These are phyloP conservation scores for Anableps anableps DNA, from an alignment of 2,797 vertebrate species.

Conservation along the genomic window DNA sequence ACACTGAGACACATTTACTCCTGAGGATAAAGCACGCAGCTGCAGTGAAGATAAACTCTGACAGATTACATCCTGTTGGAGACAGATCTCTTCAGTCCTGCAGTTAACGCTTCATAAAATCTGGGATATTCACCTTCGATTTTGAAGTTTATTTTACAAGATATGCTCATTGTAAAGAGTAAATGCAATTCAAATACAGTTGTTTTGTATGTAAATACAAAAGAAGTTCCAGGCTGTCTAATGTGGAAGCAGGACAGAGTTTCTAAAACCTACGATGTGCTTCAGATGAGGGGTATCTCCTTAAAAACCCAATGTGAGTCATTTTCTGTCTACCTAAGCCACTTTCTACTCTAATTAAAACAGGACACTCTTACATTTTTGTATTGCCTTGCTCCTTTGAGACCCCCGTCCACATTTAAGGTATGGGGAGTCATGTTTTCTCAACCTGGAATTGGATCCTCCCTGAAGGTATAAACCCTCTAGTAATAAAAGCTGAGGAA, in stretches of 20 bases:
- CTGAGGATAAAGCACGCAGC: constrained; percentile 43
- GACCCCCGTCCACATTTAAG: not conserved
- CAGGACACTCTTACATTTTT: not conserved
- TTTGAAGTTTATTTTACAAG: constrained; percentile 32
- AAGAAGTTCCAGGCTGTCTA: constrained; percentile 9
- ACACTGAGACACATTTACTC: constrained; percentile 34
- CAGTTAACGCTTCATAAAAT: constrained; percentile 78
- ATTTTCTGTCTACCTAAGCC: constrained; percentile 7
- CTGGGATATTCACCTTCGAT: constrained; percentile 32
- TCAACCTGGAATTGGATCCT: constrained; percentile 48
- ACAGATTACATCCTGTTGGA: constrained; percentile 77
- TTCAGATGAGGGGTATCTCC: not conserved
- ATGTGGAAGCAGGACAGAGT: constrained; percentile 1
- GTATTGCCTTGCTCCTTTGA: not conserved
- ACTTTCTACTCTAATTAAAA: constrained; percentile 14
- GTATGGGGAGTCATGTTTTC: constrained; percentile 45
- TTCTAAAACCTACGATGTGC: not conserved
- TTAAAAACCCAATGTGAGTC: constrained; percentile 4
- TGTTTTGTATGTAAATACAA: constrained; percentile 32
- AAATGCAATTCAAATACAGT: constrained; percentile 19
- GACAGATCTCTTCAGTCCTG: constrained; percentile 61
- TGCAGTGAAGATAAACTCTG: constrained; percentile 61
- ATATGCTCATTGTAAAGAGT: constrained; percentile 17
- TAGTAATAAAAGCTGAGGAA: constrained; percentile 57
- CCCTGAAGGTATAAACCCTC: constrained; percentile 55